A percentile compares a stretch with the other conserved stretches of the same genome.
phyloP scores from a whole-genome alignment of 23 tunicate species.

The Styela plicata region DNA sequence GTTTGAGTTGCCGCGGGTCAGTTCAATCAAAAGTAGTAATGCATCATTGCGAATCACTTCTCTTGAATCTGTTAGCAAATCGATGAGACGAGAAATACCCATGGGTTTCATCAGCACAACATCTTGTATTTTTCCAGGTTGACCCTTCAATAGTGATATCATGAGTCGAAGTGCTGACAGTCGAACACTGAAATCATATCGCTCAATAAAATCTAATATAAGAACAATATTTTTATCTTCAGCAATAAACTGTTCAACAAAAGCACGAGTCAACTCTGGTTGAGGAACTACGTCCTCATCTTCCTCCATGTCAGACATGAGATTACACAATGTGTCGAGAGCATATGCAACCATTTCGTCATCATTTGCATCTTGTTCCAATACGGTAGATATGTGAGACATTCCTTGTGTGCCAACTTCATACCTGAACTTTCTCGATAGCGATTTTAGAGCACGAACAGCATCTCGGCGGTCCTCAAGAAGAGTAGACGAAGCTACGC shows the following conservation, averaged over 20 bases:
- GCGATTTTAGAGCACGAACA: slow-evolving; percentile 75
- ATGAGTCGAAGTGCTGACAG: slow-evolving; percentile 75
- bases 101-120: slow-evolving; percentile 70
- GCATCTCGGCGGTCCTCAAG: slow-evolving; percentile 96
- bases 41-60: slow-evolving; percentile 96
- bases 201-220: slow-evolving; percentile 74
- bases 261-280: slow-evolving; percentile 47
- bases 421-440: slow-evolving; percentile 74
- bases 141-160: slow-evolving; percentile 59
- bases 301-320: slow-evolving; percentile 49
- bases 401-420: slow-evolving; percentile 94
- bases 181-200: slow-evolving; percentile 65
- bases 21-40: slow-evolving; percentile 70
- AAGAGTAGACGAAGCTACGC: slow-evolving; percentile 90
- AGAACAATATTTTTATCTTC: slow-evolving; percentile 49
- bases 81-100: slow-evolving; percentile 86
- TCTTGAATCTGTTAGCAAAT: slow-evolving; percentile 59
- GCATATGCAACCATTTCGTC: slow-evolving; percentile 79
- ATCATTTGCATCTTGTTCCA: slow-evolving; percentile 59
- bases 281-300: slow-evolving; percentile 54
- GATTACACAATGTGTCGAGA: slow-evolving; percentile 62
- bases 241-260: slow-evolving; percentile 67
- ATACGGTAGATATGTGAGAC: slow-evolving; percentile 52
- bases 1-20: slow-evolving; percentile 77
- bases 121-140: slow-evolving; percentile 69